A percentile compares a stretch with the other conserved stretches of the same genome.
These are phyloP conservation scores for Poecilia gillii DNA, from an alignment of 2,797 vertebrate genomes.

Conservation along the genomic window DNA sequence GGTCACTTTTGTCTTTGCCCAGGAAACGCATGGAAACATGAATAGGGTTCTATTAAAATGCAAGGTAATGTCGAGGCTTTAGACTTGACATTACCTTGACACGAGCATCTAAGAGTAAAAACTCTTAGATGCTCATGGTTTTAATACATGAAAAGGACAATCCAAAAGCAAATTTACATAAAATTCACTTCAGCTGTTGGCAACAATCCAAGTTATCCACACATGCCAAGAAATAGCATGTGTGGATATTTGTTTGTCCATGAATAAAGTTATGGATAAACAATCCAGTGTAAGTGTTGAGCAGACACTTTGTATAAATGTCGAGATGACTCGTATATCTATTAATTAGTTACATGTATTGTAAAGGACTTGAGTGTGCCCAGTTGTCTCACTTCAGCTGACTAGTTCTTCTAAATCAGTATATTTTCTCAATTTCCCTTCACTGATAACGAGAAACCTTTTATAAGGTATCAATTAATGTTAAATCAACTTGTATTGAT, in stretches of 20 bases:
- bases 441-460: not conserved
- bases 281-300: not conserved
- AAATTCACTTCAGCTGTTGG: not conserved
- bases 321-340: too few species aligned
- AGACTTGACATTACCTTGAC: too few species aligned
- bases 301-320: too few species aligned
- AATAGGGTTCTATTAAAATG: constrained; percentile 11
- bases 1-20: constrained; percentile 39
- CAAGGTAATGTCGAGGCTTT: not conserved
- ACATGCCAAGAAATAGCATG: not conserved
- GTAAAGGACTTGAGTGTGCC: too few species aligned
- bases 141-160: not conserved
- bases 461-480: not conserved
- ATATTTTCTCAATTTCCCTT: too few species aligned
- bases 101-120: too few species aligned
- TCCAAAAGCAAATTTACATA: not conserved
- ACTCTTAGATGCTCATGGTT: not conserved
- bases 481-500: not conserved
- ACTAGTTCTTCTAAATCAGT: too few species aligned
- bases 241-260: not conserved
- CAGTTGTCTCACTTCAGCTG: too few species aligned
- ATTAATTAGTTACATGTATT: too few species aligned
- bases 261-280: not conserved
- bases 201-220: not conserved
- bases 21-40: constrained; percentile 31